Conservation (phyloP, 1,140 invertebrate genomes). For the Coenobita brevimanus region DNA sequence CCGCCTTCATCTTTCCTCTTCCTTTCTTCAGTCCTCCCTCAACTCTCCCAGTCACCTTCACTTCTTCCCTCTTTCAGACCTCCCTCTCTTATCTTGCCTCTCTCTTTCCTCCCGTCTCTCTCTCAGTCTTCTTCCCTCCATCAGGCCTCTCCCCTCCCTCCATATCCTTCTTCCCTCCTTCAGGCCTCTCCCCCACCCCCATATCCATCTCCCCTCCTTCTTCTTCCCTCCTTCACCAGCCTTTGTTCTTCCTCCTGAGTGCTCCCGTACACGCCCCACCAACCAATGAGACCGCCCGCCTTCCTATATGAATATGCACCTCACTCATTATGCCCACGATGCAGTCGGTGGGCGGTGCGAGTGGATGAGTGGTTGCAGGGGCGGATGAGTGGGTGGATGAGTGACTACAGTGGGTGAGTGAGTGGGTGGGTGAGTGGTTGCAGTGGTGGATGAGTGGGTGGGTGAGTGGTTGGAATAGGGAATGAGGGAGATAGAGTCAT, state of each 20-base stretch:
- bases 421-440: too few relatives aligned
- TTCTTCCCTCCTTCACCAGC: background rate
- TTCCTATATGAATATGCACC: too few relatives aligned
- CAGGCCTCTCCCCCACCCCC: background rate
- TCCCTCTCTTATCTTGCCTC: background rate
- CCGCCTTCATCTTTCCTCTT: background rate
- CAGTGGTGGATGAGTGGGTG: too few relatives aligned
- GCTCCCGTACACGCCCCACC: too few relatives aligned
- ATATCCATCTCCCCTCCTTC: background rate
- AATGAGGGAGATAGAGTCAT: too few relatives aligned
- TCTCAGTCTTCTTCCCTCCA: background rate
- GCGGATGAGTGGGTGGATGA: too few relatives aligned
- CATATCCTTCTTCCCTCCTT: background rate
- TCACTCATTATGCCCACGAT: too few relatives aligned
- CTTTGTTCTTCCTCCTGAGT: background rate
- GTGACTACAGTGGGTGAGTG: too few relatives aligned
- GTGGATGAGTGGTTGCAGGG: too few relatives aligned
- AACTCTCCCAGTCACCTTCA: background rate
- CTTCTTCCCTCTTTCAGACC: background rate
- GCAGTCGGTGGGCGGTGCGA: too few relatives aligned
- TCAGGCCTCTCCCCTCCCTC: background rate
- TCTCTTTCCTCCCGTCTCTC: background rate
- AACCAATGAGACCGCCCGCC: too few relatives aligned
- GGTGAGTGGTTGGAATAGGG: too few relatives aligned
- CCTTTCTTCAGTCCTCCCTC: background rate